Conservation (phyloP, 2,797 vertebrate genomes). For the Hybognathus amarus region DNA sequence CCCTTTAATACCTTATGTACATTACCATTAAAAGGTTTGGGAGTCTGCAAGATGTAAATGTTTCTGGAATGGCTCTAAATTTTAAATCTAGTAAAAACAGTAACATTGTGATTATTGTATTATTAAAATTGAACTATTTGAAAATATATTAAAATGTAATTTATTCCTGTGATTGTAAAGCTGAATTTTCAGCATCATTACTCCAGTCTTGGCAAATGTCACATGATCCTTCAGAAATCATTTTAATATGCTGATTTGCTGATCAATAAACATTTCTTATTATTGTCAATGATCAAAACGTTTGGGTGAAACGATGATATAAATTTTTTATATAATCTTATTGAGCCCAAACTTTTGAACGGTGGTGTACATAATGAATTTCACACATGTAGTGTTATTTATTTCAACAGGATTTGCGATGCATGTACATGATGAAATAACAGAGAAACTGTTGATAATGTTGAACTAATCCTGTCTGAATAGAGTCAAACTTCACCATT, state of each 20-base stretch:
- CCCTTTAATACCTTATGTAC: neutral
- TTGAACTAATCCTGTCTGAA: neutral
- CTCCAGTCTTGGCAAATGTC: neutral
- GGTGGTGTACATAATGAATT: neutral
- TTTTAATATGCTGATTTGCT: neutral
- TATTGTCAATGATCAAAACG: neutral
- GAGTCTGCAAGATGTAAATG: neutral
- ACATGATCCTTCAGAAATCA: too few species aligned
- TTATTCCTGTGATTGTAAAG: neutral
- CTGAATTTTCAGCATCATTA: neutral
- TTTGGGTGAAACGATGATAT: neutral
- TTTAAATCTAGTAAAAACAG: neutral
- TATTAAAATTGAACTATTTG: neutral
- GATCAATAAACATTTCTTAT: neutral
- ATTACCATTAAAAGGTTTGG: too few species aligned
- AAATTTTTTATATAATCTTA: neutral
- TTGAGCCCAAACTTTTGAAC: neutral
- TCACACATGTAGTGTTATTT: neutral
- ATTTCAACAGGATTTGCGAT: neutral
- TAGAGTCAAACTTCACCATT: slow-evolving; percentile 15
- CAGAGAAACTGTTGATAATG: neutral
- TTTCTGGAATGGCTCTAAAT: neutral
- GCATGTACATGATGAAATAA: neutral
- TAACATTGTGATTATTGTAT: neutral
- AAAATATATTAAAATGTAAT: neutral